These are phyloP conservation scores for Sphyrna mokarran DNA, from an alignment of 2,113 vertebrate species.

Conservation along the genomic window DNA sequence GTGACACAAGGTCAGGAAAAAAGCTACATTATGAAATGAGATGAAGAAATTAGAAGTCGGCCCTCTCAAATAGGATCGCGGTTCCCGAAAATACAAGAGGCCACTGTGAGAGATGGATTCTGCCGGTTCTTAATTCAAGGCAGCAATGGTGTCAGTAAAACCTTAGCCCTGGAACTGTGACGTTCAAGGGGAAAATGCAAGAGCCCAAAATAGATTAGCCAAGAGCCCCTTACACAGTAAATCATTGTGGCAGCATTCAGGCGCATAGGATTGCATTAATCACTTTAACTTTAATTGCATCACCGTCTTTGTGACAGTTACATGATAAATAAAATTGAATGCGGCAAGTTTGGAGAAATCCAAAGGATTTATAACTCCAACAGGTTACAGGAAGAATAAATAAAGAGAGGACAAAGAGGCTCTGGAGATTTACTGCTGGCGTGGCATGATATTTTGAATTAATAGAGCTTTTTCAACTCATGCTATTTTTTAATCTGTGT, in stretches of 20 bases:
- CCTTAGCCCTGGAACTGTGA: not conserved
- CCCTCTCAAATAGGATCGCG: not conserved
- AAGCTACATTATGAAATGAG: not conserved
- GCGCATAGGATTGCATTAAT: not conserved
- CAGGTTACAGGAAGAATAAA: not conserved
- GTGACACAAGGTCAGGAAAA: not conserved
- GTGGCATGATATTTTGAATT: not conserved
- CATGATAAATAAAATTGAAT: not conserved
- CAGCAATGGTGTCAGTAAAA: not conserved
- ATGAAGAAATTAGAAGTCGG: not conserved
- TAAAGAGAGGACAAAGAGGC: not conserved
- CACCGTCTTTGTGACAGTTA: not conserved
- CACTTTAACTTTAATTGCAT: not conserved
- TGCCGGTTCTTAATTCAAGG: not conserved
- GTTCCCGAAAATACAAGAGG: not conserved
- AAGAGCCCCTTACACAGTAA: not conserved
- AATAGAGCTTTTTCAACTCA: not conserved
- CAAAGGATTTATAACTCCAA: not conserved
- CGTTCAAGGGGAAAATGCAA: not conserved
- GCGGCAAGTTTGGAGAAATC: not conserved
- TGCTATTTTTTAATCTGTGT: constrained; percentile 14
- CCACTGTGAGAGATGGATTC: not conserved
- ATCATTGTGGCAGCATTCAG: not conserved
- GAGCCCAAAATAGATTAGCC: not conserved
- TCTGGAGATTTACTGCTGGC: not conserved